Percentiles rank a stretch among this genome's conserved stretches.
Conservation (phyloP, 2,113 vertebrate species). For the Trematocara variabile region DNA sequence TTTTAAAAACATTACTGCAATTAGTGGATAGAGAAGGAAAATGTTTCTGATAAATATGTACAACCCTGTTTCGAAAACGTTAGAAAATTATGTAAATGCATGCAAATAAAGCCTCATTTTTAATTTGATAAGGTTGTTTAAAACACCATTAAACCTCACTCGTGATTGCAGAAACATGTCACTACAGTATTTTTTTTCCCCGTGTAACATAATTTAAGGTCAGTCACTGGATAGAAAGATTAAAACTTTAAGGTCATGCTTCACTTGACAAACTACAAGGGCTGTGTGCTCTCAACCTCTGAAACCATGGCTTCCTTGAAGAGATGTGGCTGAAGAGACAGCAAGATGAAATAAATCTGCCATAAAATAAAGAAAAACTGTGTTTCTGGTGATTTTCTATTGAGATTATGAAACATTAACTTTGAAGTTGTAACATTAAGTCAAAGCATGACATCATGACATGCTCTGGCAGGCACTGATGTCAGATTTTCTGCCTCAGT, state of each 20-base stretch:
- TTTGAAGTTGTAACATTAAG: constrained; percentile 34
- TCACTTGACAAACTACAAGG: background rate
- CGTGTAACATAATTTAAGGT: background rate
- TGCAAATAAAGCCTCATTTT: background rate
- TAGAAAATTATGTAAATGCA: background rate
- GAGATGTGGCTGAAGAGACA: background rate
- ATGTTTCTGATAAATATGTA: background rate
- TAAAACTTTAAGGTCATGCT: background rate
- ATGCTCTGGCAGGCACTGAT: constrained; percentile 17
- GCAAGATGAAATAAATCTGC: constrained; percentile 12
- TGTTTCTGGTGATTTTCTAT: constrained; percentile 1
- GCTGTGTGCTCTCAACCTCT: background rate
- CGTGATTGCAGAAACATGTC: background rate
- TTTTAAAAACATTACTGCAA: background rate
- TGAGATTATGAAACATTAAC: constrained; percentile 32
- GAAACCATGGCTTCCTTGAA: background rate
- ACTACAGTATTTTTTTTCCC: background rate
- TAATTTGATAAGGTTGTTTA: background rate
- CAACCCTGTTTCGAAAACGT: background rate
- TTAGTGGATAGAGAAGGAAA: background rate
- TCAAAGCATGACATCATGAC: constrained; percentile 44
- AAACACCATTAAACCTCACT: background rate
- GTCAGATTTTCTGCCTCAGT: constrained; percentile 16
- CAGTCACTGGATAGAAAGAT: background rate
- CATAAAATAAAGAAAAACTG: background rate